Conservation (phyloP, 2,113 vertebrate species). For the Chrysemys picta region DNA sequence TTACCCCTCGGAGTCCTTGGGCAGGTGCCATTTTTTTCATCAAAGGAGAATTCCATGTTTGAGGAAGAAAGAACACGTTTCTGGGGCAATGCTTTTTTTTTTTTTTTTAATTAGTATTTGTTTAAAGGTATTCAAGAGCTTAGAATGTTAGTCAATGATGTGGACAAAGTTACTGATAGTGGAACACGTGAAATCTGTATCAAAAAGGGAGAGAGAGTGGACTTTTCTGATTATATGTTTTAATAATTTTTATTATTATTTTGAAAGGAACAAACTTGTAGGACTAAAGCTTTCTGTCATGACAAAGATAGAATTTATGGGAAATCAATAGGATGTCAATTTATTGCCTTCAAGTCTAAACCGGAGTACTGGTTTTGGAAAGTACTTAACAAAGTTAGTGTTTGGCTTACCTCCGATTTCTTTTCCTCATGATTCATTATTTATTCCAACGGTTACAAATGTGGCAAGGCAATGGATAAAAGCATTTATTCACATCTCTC, state of each 20-base stretch:
- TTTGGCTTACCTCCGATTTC: not conserved
- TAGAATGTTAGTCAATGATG: not conserved
- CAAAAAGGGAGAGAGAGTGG: not conserved
- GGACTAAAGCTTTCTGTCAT: not conserved
- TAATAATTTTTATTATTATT: not conserved
- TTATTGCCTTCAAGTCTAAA: rapidly evolving
- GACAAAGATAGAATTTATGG: not conserved
- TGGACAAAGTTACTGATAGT: not conserved
- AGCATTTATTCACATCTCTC: not conserved
- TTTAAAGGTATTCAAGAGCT: not conserved
- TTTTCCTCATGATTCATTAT: not conserved
- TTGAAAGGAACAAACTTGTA: not conserved
- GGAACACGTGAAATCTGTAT: too few species aligned
- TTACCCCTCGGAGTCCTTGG: not conserved
- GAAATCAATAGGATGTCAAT: not conserved
- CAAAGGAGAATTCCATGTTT: not conserved
- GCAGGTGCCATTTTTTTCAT: not conserved
- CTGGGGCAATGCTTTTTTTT: not conserved
- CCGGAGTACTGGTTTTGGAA: not conserved
- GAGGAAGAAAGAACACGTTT: not conserved
- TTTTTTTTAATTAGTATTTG: not conserved
- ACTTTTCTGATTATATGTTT: not conserved
- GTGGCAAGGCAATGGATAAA: not conserved
- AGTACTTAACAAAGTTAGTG: not conserved
- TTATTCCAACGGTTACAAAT: not conserved